A percentile compares a stretch with the other conserved stretches of the same genome.
Conservation (phyloP, 1,140 invertebrate genomes). For the Papilio helenus region DNA sequence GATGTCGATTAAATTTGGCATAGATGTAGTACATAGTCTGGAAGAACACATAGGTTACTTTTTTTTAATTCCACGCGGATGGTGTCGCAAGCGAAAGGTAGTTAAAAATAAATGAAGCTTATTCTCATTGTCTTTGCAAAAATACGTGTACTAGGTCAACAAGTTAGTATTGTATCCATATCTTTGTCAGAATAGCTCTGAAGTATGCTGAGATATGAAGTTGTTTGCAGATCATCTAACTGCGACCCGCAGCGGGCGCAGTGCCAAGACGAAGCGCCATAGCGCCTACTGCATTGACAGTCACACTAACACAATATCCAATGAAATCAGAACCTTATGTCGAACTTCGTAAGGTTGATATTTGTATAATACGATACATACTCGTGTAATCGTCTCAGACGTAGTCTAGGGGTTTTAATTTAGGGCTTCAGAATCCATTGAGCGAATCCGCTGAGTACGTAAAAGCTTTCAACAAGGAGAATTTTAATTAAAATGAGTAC, state of each 20-base stretch:
- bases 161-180: constrained; percentile 17
- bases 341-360: background rate
- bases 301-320: constrained; percentile 40
- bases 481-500: constrained; percentile 9
- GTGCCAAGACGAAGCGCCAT: constrained; percentile 74
- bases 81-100: too few relatives aligned
- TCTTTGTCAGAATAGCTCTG: constrained; percentile 60
- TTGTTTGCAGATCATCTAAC: constrained; percentile 51
- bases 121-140: background rate
- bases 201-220: constrained; percentile 57
- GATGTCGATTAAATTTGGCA: too few relatives aligned
- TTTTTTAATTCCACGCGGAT: too few relatives aligned
- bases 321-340: background rate
- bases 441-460: constrained; percentile 5
- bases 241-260: constrained; percentile 59
- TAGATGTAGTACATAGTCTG: too few relatives aligned
- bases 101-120: too few relatives aligned
- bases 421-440: constrained; percentile 25
- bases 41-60: too few relatives aligned
- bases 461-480: constrained; percentile 15
- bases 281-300: constrained; percentile 58
- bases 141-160: background rate
- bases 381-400: constrained; percentile 12
- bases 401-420: constrained; percentile 25
- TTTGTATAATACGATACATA: background rate